phyloP scores from a whole-genome alignment of 2,888 invertebrate species.

The Tachina fera region DNA sequence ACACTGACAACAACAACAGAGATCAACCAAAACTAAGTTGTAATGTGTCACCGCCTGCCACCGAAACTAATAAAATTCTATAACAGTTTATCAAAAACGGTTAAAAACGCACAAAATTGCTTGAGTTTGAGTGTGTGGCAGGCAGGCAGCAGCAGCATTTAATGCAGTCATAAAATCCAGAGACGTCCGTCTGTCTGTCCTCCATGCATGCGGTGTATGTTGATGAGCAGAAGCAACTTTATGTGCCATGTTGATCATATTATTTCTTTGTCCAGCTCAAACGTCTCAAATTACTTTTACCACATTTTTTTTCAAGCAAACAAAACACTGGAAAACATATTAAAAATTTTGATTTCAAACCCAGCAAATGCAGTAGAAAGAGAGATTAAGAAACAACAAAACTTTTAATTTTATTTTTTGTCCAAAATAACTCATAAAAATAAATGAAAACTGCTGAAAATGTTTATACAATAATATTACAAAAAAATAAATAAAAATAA shows the following conservation, averaged over 20 bases:
- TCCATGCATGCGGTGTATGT: background rate
- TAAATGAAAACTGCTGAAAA: conserved; percentile 63
- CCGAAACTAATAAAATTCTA: conserved; percentile 69
- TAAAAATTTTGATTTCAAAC: conserved; percentile 45
- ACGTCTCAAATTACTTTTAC: conserved; percentile 65
- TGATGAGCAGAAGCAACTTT: conserved; percentile 45
- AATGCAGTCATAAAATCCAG: conserved; percentile 57
- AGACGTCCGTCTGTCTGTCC: background rate
- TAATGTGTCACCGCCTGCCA: conserved; percentile 71
- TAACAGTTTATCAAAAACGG: conserved; percentile 60
- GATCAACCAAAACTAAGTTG: conserved; percentile 51
- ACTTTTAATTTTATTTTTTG: conserved; percentile 29
- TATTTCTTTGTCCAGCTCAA: conserved; percentile 26
- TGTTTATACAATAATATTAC: conserved; percentile 11
- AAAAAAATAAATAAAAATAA: conserved; percentile 30
- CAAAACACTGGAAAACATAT: conserved; percentile 10
- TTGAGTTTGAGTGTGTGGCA: conserved; percentile 21
- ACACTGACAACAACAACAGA: conserved; percentile 4
- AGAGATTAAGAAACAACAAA: background rate
- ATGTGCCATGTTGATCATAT: conserved; percentile 53
- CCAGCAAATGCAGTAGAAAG: conserved; percentile 2
- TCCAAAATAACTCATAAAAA: conserved; percentile 63
- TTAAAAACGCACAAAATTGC: conserved; percentile 40
- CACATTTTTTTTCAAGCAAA: conserved; percentile 18
- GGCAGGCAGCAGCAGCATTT: conserved; percentile 37